Base-by-base conservation (phyloP, 2,888 invertebrate species). In the Apoda limacodes region DNA sequence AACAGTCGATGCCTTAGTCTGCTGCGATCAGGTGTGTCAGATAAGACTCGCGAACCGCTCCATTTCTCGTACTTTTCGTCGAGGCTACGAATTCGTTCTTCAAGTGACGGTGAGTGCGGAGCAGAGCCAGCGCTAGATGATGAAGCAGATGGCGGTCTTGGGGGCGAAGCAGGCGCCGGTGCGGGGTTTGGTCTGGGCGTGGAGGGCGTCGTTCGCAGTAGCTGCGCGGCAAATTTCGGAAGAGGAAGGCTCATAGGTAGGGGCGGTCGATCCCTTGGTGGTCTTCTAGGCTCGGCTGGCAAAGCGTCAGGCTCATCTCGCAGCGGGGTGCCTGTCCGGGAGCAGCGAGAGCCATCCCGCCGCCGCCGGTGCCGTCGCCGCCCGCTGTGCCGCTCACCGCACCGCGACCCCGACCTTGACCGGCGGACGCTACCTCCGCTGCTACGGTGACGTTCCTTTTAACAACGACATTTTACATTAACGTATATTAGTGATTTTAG, bases 21-120 rank as follows among this genome's bases (percentile, higher is more conserved):
- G 43, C 84, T 80, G 37, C 80, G 85, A 64, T 83, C 85, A 25
- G 63, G 81, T n/a, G 67, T 68, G 5, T 86, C 84, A 47, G 86
- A 81, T 23, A 85, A 52, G 17, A 85, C 82, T 42, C 87, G 78
- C 28, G 85, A 84, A 2, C 78, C 78, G 22, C 90, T 91, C 94
- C 93, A 94, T 50, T 90, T 89, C 57, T 94, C 93, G 59, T 95
- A 94, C 61, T 93, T 93, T 65, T 95, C 96, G 70, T 97, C 96
- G 34, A 98, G 83, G 30, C 91, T 93, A 43, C 92, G 88, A 50
- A 98, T 93, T 42, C 96, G 85, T 64, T 97, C 96, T 58, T 97
- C 96, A 45, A 97, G 83, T 13, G 71, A 71, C 1, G 92, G 91
- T 48, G 88, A 88, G 35, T 88, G 87, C 3, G 92, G 90, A 48